Conservation (phyloP, 2,113 vertebrate species). For the Vulpes lagopus region DNA sequence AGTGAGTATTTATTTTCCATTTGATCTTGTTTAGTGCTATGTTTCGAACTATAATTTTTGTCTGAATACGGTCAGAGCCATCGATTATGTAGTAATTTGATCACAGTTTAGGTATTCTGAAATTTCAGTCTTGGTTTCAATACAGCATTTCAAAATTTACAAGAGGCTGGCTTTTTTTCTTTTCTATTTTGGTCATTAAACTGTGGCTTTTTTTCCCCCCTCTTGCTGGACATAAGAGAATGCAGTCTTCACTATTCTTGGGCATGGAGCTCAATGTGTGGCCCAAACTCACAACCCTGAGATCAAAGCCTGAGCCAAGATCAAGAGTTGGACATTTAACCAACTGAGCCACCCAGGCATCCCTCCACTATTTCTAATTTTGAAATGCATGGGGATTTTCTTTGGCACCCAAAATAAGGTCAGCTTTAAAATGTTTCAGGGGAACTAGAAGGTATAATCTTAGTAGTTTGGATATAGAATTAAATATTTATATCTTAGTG, state of each 20-base stretch:
- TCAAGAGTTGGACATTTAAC: background rate
- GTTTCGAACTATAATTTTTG: background rate
- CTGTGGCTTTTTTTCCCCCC: background rate
- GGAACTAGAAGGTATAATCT: background rate
- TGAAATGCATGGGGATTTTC: background rate
- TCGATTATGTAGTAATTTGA: background rate
- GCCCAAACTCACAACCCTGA: background rate
- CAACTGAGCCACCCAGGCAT: background rate
- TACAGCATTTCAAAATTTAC: slow-evolving; percentile 1
- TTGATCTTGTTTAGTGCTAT: background rate
- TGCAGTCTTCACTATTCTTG: background rate
- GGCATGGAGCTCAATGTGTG: background rate
- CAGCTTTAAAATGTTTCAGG: background rate
- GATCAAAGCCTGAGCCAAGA: background rate
- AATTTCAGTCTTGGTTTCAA: background rate
- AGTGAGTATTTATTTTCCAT: background rate
- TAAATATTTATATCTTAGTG: background rate
- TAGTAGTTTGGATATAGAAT: background rate
- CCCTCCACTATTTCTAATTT: slow-evolving; percentile 1
- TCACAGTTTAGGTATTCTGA: background rate
- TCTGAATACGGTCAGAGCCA: background rate
- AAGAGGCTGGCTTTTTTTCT: background rate
- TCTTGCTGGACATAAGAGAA: background rate
- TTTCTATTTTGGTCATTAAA: slow-evolving; percentile 28
- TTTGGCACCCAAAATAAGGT: background rate